Percentiles rank a stretch among this genome's conserved stretches.
Conservation (phyloP, 2,797 vertebrate genomes). For the Callimico goeldii region DNA sequence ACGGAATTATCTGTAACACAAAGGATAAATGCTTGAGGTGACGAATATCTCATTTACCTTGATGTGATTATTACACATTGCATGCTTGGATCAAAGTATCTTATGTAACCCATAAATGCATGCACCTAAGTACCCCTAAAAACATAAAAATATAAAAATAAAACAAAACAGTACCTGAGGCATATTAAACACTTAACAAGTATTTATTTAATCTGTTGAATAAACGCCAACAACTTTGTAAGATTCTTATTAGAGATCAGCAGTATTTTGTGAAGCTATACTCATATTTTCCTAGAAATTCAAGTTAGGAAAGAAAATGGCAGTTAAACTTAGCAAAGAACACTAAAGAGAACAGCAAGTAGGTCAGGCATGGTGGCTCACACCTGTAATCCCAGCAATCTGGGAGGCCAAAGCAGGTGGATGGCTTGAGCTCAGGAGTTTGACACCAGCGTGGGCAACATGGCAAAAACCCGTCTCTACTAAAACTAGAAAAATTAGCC, state of each 20-base stretch:
- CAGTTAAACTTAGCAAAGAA: background rate
- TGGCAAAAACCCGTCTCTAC: background rate
- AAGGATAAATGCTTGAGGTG: background rate
- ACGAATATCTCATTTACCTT: background rate
- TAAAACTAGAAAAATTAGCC: background rate
- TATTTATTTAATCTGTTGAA: slow-evolving; percentile 15
- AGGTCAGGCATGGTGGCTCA: background rate
- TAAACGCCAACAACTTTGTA: slow-evolving; percentile 24
- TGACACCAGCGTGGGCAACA: background rate
- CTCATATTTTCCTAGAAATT: slow-evolving; percentile 35
- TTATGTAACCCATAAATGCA: background rate
- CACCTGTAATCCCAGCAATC: background rate
- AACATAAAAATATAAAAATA: no score
- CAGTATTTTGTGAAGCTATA: background rate
- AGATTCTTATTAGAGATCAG: background rate
- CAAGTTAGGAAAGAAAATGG: background rate
- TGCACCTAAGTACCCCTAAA: background rate
- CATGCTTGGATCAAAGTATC: background rate
- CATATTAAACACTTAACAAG: background rate
- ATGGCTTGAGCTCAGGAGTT: background rate
- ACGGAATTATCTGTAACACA: background rate
- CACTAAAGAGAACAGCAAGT: background rate
- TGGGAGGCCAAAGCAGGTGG: background rate
- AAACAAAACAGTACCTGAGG: background rate
- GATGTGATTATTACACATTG: background rate